Evolutionary conservation across 2,888 invertebrate genomes (phyloP).

Genomic region (Calliscelio sp.): DNA sequence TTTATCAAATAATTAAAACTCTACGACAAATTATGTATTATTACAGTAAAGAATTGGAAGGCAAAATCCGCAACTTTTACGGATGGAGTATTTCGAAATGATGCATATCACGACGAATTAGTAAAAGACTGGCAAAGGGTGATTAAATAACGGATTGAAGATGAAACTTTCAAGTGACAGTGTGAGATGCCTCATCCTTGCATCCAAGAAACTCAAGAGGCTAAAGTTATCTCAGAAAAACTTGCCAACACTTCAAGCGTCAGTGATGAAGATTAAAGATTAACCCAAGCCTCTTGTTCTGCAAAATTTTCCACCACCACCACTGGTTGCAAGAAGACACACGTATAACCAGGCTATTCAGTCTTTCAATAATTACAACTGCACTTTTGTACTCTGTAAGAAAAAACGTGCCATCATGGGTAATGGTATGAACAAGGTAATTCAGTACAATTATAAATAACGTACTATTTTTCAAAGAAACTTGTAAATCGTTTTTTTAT

Average conservation of each 20-base stretch:
- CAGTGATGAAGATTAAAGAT: slow-evolving; percentile 60
- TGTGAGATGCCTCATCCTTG: slow-evolving; percentile 54
- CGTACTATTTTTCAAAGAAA: too few species aligned
- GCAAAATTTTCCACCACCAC: slow-evolving; percentile 31
- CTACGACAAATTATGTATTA: too few species aligned
- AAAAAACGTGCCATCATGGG: slow-evolving; percentile 88
- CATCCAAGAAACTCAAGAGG: slow-evolving; percentile 65
- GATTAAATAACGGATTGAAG: slow-evolving; percentile 57
- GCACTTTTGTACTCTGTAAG: slow-evolving; percentile 6
- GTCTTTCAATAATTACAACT: slow-evolving; percentile 40
- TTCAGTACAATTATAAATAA: too few species aligned
- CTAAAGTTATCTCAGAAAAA: slow-evolving; percentile 49
- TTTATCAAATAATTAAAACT: too few species aligned
- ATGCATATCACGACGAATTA: slow-evolving; percentile 56
- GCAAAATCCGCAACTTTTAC: neutral
- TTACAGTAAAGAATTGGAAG: slow-evolving; percentile 7
- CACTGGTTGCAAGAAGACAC: neutral
- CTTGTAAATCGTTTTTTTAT: too few species aligned
- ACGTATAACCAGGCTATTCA: neutral
- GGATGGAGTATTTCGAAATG: slow-evolving; percentile 9
- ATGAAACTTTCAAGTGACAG: slow-evolving; percentile 60
- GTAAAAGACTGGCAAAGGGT: slow-evolving; percentile 31
- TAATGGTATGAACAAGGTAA: slow-evolving; percentile 96
- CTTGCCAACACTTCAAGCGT: slow-evolving; percentile 50
- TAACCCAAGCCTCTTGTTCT: slow-evolving; percentile 37